Percentiles rank a stretch among this genome's conserved stretches.
phyloP scores from a whole-genome alignment of 2,888 invertebrate species.

The Dicranocentrus wangi region DNA sequence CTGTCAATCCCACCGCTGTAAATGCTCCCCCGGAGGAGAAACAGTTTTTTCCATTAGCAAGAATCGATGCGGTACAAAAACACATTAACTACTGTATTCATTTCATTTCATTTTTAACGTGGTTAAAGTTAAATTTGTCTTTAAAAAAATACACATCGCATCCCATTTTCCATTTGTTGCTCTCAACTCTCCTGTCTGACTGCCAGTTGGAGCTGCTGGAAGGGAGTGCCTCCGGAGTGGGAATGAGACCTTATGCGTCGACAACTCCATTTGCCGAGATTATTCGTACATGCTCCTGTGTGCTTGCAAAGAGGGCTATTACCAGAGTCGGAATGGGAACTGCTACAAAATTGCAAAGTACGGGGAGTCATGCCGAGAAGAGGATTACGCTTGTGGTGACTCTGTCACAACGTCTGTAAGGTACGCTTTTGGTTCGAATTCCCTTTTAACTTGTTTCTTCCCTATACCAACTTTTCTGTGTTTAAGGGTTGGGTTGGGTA shows the following conservation, averaged over 20 bases:
- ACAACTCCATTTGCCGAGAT: slow-evolving; percentile 58
- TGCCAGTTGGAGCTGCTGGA: slow-evolving; percentile 26
- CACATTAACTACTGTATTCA: too few relatives aligned
- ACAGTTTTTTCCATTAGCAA: slow-evolving; percentile 62
- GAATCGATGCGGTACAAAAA: slow-evolving; percentile 67
- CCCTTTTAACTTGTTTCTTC: too few relatives aligned
- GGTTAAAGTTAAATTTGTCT: too few relatives aligned
- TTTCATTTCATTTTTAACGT: too few relatives aligned
- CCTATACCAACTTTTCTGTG: too few relatives aligned
- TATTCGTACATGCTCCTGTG: slow-evolving; percentile 66
- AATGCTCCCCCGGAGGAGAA: slow-evolving; percentile 65
- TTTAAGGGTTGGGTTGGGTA: too few relatives aligned
- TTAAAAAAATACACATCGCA: too few relatives aligned
- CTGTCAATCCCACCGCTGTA: slow-evolving; percentile 55
- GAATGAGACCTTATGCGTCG: slow-evolving; percentile 59
- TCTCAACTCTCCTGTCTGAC: not conserved
- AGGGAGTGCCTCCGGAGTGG: slow-evolving; percentile 52
- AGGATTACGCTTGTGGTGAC: slow-evolving; percentile 67
- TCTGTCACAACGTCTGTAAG: slow-evolving; percentile 59
- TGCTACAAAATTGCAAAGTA: slow-evolving; percentile 63
- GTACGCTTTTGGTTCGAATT: slow-evolving; percentile 20
- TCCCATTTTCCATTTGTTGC: not conserved
- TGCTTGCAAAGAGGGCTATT: slow-evolving; percentile 53
- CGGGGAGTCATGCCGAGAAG: slow-evolving; percentile 62
- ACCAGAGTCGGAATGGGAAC: slow-evolving; percentile 61